Evolutionary conservation across 92 coral and sea anemone species (phyloP).

Genomic region (Umimayanthus chanpuru): DNA sequence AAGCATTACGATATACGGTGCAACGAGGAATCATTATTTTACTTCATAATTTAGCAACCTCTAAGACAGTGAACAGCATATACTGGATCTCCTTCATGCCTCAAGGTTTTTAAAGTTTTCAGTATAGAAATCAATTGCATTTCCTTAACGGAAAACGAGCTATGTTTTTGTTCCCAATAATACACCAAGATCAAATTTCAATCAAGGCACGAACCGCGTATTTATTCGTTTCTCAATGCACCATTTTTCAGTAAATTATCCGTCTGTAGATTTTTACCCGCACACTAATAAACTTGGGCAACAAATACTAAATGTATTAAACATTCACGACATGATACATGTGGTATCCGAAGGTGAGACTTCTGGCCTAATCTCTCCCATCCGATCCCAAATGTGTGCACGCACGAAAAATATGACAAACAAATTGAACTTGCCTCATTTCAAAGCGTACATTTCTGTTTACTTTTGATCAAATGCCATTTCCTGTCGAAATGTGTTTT

Average conservation of each 20-base stretch:
- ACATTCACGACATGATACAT: conserved; percentile 2
- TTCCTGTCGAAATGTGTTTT: conserved; percentile 37
- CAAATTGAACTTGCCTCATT: neutral
- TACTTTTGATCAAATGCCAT: conserved; percentile 44
- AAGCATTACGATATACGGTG: neutral
- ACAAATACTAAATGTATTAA: conserved; percentile 3
- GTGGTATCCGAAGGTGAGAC: neutral
- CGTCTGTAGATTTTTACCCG: neutral
- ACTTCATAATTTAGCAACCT: conserved; percentile 20
- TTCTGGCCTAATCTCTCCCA: neutral
- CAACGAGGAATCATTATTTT: conserved; percentile 12
- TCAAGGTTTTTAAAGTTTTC: neutral
- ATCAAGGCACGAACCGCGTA: conserved; percentile 10
- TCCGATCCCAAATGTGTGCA: neutral
- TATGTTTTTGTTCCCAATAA: conserved; percentile 19
- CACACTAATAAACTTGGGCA: neutral
- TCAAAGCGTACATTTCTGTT: conserved; percentile 37
- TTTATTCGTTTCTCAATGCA: conserved; percentile 15
- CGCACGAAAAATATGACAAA: neutral
- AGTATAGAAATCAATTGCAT: neutral
- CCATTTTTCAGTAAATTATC: neutral
- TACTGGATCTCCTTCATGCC: neutral
- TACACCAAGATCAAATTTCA: conserved; percentile 27
- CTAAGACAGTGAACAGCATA: neutral
- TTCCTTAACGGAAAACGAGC: conserved; percentile 5